Base-by-base conservation (phyloP, 2,888 invertebrate species). In the Allacma fusca region DNA sequence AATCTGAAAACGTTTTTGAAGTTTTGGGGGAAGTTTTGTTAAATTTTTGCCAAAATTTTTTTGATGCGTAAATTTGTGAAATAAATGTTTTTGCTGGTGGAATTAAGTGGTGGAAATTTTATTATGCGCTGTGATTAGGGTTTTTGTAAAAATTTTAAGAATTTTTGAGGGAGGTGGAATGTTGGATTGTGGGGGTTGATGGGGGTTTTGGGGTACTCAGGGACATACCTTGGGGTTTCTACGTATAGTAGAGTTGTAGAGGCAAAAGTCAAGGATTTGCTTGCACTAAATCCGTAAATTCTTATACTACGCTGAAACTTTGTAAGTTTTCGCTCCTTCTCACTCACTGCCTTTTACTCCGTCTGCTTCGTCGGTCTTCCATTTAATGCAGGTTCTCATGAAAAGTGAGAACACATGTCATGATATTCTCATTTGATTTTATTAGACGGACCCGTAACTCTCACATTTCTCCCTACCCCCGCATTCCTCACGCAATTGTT, bases 361-460 rank as follows among this genome's bases (percentile, higher is more conserved):
- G 40, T 40, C 40, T 40, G 5, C 40, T 9, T 50, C 16, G 16
- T 50, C 50, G n/a, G 50, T 19, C 2, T 50, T 50, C 16, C 50
- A 50, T 34, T 34, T 34, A 34, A 34, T 34, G 34, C 7, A 50
- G 2, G 16, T 50, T 50, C 19, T n/a, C 16, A 50, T 50, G 50
- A 50, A 50, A 50, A 50, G 50, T 50, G 50, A 50, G 50, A 50
- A n/a, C 50, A 50, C 50, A 50, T 50, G 50, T 50, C 50, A 50
- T 50, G 50, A 50, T 50, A 9, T 50, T 1, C 50, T 16, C 50
- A 50, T 50, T 50, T 50, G 50, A 50, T 50, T 50, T 50, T 50
- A 50, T 50, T 50, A 40, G 40, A 9, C 40, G 40, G 5, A 9
- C 13, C 40, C 40, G 40, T n/a, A n/a, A n/a, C n/a, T n/a, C n/a